These are phyloP conservation scores for Microtus agrestis DNA, from an alignment of 2,797 vertebrate genomes.

Conservation along the genomic window DNA sequence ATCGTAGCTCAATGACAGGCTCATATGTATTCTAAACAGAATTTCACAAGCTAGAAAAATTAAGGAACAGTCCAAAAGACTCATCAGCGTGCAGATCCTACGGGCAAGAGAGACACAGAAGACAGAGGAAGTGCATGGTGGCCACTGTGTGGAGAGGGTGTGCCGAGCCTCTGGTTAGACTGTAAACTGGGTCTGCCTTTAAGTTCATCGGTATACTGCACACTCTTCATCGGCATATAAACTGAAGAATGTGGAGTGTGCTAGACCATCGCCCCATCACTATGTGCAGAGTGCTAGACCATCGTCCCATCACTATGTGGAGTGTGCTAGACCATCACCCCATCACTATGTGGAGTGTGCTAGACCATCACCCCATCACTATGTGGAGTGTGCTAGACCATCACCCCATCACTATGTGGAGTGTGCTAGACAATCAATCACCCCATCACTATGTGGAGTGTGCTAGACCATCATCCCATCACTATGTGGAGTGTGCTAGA, in stretches of 20 bases:
- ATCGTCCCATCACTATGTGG: no score
- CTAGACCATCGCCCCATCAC: neutral
- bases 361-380: neutral
- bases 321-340: neutral
- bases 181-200: neutral
- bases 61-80: neutral
- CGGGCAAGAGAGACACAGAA: neutral
- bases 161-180: neutral
- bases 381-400: neutral
- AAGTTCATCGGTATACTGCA: neutral
- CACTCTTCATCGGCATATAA: neutral
- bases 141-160: neutral
- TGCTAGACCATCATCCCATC: no score
- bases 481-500: neutral
- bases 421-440: no score
- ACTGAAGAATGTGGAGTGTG: neutral
- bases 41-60: neutral
- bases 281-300: no score
- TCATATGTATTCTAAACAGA: neutral
- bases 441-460: neutral
- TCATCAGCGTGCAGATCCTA: neutral
- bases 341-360: neutral
- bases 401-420: no score
- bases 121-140: neutral
- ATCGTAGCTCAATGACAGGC: rapidly evolving